phyloP scores from a whole-genome alignment of 2,113 vertebrate species.

The Macquaria australasica region DNA sequence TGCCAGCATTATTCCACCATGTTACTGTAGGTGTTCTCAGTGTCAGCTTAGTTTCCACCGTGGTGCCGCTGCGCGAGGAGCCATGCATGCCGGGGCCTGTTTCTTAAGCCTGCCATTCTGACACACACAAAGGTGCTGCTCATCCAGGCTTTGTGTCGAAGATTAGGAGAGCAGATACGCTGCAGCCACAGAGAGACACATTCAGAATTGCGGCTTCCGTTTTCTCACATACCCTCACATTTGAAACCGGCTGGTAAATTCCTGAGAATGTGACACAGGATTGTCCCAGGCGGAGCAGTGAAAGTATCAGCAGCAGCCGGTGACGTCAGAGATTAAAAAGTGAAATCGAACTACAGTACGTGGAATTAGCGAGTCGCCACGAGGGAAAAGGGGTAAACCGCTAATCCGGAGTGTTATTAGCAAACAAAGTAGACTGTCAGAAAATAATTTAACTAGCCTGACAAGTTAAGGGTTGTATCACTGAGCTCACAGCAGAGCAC shows the following conservation, averaged over 20 bases:
- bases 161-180: constrained; percentile 80
- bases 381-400: constrained; percentile 34
- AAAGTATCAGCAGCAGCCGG: constrained; percentile 8
- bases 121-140: constrained; percentile 81
- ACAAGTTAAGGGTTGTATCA: constrained; percentile 69
- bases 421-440: constrained; percentile 44
- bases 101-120: constrained; percentile 73
- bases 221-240: constrained; percentile 62
- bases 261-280: constrained; percentile 36
- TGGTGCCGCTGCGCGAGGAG: constrained; percentile 58
- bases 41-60: constrained; percentile 78
- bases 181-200: constrained; percentile 73
- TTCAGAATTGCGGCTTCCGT: constrained; percentile 70
- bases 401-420: constrained; percentile 54
- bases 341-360: constrained; percentile 27
- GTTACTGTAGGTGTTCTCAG: constrained; percentile 65
- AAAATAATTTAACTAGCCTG: constrained; percentile 63
- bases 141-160: constrained; percentile 83
- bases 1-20: constrained; percentile 59
- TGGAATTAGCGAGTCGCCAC: constrained; percentile 12
- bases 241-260: constrained; percentile 51
- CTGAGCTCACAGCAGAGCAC: constrained; percentile 43
- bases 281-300: constrained; percentile 32
- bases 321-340: constrained; percentile 36
- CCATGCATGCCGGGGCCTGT: constrained; percentile 78